Base-by-base conservation (phyloP, 2,113 vertebrate species). In the Apeltes quadracus region DNA sequence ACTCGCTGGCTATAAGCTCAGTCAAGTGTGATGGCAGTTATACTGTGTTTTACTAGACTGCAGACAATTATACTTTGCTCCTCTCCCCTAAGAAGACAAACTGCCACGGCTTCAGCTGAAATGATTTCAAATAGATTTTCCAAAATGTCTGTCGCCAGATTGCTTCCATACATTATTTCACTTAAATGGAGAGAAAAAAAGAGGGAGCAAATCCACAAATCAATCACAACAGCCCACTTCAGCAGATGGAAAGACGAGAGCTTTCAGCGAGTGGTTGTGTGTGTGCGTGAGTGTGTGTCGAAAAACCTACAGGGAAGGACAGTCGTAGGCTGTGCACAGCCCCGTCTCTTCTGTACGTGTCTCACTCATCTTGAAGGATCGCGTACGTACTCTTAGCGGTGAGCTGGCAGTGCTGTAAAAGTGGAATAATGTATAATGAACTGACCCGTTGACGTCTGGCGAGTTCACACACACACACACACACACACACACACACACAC, bases 81-180 rank as follows among this genome's bases (percentile, higher is more conserved):
- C 96, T 95, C 95, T 97, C 95, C 95, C 95, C 95, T 96, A 95
- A 95, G 95, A 98, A 98, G 98, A 99, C 97, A 99, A 99, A 99
- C 95, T 96, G 96, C 97, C 95, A 93, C 93, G 95, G 96, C 96
- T 97, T 97, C 95, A 96, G 96, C 95, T 92, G 95, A 97, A 99
- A 99, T 99, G 96, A 99, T 98, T 97, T 98, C 97, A 97, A 97
- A 99, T 98, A 98, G 98, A 98, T 98, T 98, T 98, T 98, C 95
- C 96, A 97, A 98, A 99, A 99, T 98, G 98, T 97, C 97, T 98
- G 96, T 95, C 95, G 96, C 95, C 96, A 98, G 97, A 98, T 99
- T 98, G 97, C 96, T 95, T 98, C 96, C 96, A 98, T 98, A 97
- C 96, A 98, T 98, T 99, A 98, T 98, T 98, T 98, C 95, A 96